Base-by-base conservation (phyloP, 35 echinoderm and acorn worm genomes). In the Ophioderma brevispina region DNA sequence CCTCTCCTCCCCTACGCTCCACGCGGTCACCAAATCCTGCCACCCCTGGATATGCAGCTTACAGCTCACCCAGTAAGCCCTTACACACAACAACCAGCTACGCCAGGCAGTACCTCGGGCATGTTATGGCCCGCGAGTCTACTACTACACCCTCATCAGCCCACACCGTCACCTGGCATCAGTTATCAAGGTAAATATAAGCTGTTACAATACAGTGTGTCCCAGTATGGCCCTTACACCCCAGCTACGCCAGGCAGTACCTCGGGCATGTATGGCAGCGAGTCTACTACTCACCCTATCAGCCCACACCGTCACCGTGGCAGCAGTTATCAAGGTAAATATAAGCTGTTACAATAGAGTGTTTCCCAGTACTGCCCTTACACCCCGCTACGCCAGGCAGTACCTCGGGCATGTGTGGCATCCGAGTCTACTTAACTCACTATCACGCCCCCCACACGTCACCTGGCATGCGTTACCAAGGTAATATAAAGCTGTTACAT, bases 61-160 rank as follows among this genome's bases (percentile, higher is more conserved):
- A 95, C 23, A 91, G 93, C 2, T 88, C 90, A 14, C 90, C 90
- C 10, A 94, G 83, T 33, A 86, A n/a, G 93, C 8, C 93, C 93
- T 0, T 98, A 95, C 88, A 98, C 94, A 40, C 96, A n/a, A n/a
- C n/a, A n/a, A n/a, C n/a, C 96, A 0, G 96, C 93, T 42, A 95
- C 93, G 2, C 93, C 93, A 3, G 94, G 90, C 18, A 91, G 93
- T 40, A 80, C 90, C 25, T 98, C 96, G 10, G 92, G 89, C 70
- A 94, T 98, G 92, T n/a, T 98, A 98, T 40, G 92, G 96, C n/a
- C 19, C 94, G 96, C 35, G 96, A 98, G 30, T 92, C 93, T 4
- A 95, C 93, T 18, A 95, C 95, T 87, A n/a, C 95, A 93, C 0
- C 96, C 96, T 13, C n/a, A 95, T 95, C 41, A 87, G 87, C 19